Evolutionary conservation across 2,113 vertebrate species (phyloP), one percentile per base, ranked within the genome.

Genomic region (Rhynchomys soricoides): DNA sequence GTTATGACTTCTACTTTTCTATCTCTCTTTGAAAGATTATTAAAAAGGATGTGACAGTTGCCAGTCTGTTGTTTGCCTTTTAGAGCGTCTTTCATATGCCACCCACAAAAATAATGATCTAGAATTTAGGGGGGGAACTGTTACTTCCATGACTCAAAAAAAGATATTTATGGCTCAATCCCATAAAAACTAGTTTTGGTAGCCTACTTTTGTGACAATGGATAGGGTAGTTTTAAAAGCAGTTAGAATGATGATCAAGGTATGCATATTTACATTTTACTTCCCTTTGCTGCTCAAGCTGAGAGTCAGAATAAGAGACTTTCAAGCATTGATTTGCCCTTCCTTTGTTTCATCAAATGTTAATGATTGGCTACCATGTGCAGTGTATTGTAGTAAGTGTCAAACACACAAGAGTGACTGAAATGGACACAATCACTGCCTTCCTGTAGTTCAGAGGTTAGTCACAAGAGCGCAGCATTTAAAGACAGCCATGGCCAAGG

Each of bases 21-120:
- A 79, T 81, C 17, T 19, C 31, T 95, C 90, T 74, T 86, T 96
- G 92, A 75, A 75, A 87, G 43, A 40, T 70, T 97, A 85, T 90
- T 97, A 79, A 83, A 97, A 98, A 86, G 37, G 88, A 29, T 87
- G 89, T 97, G 95, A 97, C 86, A 97, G 75, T 66, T 95, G 94
- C 88, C 96, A 89, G 68, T 96, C 71, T 97, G 31, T 81, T 95
- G n/a, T 83, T 94, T 95, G n/a, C 75, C 55, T 93, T 92, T 95
- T 62, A 74, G 70, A 94, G 34, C 37, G 19, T 86, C 85, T 92
- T 26, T 87, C 86, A 48, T 62, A 50, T 85, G 19, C 50, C 89
- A 86, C 17, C 22, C 55, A 83, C 45, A 89, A 71, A 89, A 85
- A 93, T 86, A 94, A 83, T 74, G 43, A 19, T 37, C 73, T 91